These are phyloP conservation scores for Cherax quadricarinatus DNA, from an alignment of 1,140 invertebrate genomes.

Conservation along the genomic window DNA sequence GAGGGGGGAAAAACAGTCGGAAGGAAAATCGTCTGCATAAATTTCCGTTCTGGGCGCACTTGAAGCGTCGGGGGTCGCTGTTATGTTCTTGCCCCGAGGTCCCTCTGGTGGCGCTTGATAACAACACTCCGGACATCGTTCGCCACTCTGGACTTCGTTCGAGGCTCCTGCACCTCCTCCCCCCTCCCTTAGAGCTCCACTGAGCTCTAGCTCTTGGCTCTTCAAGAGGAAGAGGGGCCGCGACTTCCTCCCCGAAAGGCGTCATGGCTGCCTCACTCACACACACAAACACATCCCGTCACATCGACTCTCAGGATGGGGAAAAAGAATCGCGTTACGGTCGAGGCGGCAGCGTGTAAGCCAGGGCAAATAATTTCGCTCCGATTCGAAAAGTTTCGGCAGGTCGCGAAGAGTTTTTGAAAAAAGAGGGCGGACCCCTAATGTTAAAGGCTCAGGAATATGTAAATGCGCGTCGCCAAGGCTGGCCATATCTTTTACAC, in stretches of 20 bases:
- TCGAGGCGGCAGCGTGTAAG: background rate
- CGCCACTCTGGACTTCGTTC: background rate
- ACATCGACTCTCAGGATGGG: background rate
- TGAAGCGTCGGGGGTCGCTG: background rate
- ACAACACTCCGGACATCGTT: constrained; percentile 9
- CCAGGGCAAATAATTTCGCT: background rate
- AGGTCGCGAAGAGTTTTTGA: constrained; percentile 36
- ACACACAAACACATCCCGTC: background rate
- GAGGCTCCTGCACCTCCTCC: background rate
- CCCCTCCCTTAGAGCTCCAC: too few species aligned
- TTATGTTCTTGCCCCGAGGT: background rate
- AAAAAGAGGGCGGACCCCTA: constrained; percentile 38
- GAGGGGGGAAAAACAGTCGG: constrained; percentile 24
- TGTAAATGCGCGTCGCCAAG: constrained; percentile 62
- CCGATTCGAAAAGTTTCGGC: constrained; percentile 43
- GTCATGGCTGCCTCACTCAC: background rate
- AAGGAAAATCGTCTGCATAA: constrained; percentile 44
- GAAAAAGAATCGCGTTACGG: background rate
- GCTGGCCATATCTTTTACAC: constrained; percentile 62
- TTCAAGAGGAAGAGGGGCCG: too few species aligned
- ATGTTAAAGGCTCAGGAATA: constrained; percentile 56
- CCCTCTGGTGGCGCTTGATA: constrained; percentile 18
- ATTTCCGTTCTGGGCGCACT: constrained; percentile 21
- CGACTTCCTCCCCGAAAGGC: too few species aligned
- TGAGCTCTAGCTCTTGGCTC: background rate